phyloP scores from a whole-genome alignment of 2,797 vertebrate genomes.

The Lithobates pipiens region DNA sequence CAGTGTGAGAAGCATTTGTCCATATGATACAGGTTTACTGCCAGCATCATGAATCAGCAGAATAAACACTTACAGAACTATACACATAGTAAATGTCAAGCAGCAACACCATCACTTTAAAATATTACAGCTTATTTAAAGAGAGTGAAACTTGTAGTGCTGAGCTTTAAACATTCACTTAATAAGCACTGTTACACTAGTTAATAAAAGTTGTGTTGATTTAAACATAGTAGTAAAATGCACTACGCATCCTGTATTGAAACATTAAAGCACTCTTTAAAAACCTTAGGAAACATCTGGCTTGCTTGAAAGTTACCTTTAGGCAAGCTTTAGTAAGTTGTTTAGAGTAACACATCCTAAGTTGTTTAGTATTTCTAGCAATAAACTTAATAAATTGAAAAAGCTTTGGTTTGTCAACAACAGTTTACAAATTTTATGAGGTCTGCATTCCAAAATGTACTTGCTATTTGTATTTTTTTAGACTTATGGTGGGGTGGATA shows the following conservation, averaged over 20 bases:
- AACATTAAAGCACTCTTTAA: slow-evolving; percentile 40
- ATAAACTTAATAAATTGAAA: slow-evolving; percentile 46
- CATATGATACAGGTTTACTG: neutral
- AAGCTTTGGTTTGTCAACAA: slow-evolving; percentile 28
- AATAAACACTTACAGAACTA: neutral
- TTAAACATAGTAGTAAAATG: slow-evolving; percentile 19
- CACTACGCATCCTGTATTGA: slow-evolving; percentile 24
- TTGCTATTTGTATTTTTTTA: neutral
- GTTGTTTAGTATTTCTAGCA: slow-evolving; percentile 42
- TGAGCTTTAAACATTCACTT: slow-evolving; percentile 8
- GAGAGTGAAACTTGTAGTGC: neutral
- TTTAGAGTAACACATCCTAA: slow-evolving; percentile 46
- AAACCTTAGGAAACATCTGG: slow-evolving; percentile 40
- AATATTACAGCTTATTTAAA: neutral
- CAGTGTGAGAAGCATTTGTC: neutral
- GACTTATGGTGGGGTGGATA: neutral
- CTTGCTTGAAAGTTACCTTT: slow-evolving; percentile 47
- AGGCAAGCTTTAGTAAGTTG: slow-evolving; percentile 31
- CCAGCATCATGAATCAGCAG: neutral
- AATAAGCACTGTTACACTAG: slow-evolving; percentile 6
- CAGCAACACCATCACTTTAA: neutral
- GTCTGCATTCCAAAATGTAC: slow-evolving; percentile 37
- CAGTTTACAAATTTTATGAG: slow-evolving; percentile 34
- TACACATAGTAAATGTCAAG: neutral
- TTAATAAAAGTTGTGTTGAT: slow-evolving; percentile 24